Conservation (phyloP, 23 tunicate species). For the Styela plicata region DNA sequence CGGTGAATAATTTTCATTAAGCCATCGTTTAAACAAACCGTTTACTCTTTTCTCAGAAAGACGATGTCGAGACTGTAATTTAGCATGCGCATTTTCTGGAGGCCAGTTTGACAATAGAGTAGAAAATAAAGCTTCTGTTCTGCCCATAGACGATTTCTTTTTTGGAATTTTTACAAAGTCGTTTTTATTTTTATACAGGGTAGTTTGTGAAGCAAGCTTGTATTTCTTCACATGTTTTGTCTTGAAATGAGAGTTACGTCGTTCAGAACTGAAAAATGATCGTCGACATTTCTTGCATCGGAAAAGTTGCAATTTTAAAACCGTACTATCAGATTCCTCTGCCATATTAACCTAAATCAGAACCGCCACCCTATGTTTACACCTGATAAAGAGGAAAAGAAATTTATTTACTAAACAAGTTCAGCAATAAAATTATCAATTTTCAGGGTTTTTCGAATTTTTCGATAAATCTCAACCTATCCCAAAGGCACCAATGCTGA, state of each 20-base stretch:
- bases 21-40: background rate
- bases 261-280: background rate
- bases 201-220: background rate
- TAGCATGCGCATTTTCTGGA: background rate
- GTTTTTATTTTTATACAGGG: background rate
- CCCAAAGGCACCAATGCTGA: no score
- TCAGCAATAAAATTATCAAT: no score
- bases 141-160: background rate
- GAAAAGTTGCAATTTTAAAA: background rate
- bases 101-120: constrained; percentile 6
- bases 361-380: no score
- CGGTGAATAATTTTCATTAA: background rate
- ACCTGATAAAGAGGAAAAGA: no score
- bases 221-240: background rate
- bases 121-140: background rate
- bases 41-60: background rate
- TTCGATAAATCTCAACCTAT: no score
- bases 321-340: no score
- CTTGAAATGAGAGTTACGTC: background rate
- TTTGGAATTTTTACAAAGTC: background rate
- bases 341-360: no score
- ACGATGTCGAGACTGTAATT: background rate
- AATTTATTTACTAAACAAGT: no score
- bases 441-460: no score
- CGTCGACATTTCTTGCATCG: background rate